A percentile compares a stretch with the other conserved stretches of the same genome.
Evolutionary conservation across 1,140 invertebrate genomes (phyloP).

Genomic region (Sarcophaga bullata): DNA sequence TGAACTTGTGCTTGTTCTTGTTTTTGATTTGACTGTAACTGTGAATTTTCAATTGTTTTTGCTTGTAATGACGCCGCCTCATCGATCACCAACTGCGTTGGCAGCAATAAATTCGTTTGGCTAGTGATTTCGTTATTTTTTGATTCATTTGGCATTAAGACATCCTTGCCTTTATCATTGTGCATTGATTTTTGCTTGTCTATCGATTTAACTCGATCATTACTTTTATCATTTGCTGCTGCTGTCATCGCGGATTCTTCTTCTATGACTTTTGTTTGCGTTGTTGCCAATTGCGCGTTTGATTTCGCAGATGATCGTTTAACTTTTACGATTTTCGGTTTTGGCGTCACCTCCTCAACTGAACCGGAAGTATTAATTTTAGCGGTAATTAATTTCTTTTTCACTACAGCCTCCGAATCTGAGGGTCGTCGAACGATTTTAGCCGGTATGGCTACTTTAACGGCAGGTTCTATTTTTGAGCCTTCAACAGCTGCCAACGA

Average conservation of each 20-base stretch:
- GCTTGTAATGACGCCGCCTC: slow-evolving; percentile 1
- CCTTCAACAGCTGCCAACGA: slow-evolving; percentile 60
- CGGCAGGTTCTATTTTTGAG: slow-evolving; percentile 53
- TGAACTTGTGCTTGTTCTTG: slow-evolving; percentile 38
- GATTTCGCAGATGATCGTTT: slow-evolving; percentile 41
- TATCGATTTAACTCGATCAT: background rate
- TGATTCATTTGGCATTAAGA: slow-evolving; percentile 33
- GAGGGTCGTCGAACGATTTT: slow-evolving; percentile 58
- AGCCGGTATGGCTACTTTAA: slow-evolving; percentile 50
- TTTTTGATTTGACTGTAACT: slow-evolving; percentile 5
- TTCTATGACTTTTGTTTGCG: slow-evolving; percentile 25
- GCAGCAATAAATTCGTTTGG: slow-evolving; percentile 45
- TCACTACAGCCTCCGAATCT: slow-evolving; percentile 60
- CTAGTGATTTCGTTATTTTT: slow-evolving; percentile 44
- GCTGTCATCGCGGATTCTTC: no score
- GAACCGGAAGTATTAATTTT: slow-evolving; percentile 20
- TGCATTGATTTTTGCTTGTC: slow-evolving; percentile 30
- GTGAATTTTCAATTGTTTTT: slow-evolving; percentile 33
- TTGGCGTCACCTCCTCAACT: slow-evolving; percentile 24
- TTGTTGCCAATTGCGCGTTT: slow-evolving; percentile 25
- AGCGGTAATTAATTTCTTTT: slow-evolving; percentile 49
- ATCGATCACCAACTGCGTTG: slow-evolving; percentile 44
- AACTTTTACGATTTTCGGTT: slow-evolving; percentile 40
- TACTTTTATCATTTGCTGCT: slow-evolving; percentile 15
- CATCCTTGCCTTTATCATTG: slow-evolving; percentile 38